Evolutionary conservation across 2,797 vertebrate genomes (phyloP).

Genomic region (Synanceia verrucosa): DNA sequence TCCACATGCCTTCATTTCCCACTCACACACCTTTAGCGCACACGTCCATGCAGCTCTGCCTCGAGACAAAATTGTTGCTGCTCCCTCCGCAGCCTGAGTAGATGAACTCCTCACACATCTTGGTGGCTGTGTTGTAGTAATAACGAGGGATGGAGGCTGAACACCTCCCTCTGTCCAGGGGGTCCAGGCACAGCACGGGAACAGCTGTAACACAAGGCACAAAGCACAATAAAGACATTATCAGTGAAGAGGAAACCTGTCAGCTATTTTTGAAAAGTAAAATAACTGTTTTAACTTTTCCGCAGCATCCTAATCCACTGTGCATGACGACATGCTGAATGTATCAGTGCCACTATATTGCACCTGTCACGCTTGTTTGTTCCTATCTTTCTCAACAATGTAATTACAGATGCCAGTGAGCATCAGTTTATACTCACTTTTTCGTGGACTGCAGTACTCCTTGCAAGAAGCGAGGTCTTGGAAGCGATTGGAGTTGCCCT

Average conservation of each 20-base stretch:
- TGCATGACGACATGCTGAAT: neutral
- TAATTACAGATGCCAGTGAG: neutral
- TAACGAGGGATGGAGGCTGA: constrained; percentile 89
- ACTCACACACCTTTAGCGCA: constrained; percentile 84
- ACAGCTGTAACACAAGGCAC: constrained; percentile 67
- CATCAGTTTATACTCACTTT: constrained; percentile 75
- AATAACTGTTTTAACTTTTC: neutral
- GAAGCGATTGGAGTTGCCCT: constrained; percentile 87
- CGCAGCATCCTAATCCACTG: neutral
- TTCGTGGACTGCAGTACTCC: constrained; percentile 85
- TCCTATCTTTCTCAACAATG: neutral
- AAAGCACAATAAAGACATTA: neutral
- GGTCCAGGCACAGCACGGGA: constrained; percentile 88
- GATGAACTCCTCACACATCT: constrained; percentile 86
- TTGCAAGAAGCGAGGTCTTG: constrained; percentile 79
- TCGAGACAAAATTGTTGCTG: constrained; percentile 90
- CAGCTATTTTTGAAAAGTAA: neutral
- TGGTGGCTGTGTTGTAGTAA: constrained; percentile 86
- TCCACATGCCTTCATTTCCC: neutral
- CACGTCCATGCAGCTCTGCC: constrained; percentile 81
- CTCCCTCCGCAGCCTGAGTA: constrained; percentile 93
- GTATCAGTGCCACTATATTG: neutral
- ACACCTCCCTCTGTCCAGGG: constrained; percentile 88
- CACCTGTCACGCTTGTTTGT: neutral
- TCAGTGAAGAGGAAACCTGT: neutral